Conservation (phyloP, 2,797 vertebrate species). For the Gephyroberyx darwinii region DNA sequence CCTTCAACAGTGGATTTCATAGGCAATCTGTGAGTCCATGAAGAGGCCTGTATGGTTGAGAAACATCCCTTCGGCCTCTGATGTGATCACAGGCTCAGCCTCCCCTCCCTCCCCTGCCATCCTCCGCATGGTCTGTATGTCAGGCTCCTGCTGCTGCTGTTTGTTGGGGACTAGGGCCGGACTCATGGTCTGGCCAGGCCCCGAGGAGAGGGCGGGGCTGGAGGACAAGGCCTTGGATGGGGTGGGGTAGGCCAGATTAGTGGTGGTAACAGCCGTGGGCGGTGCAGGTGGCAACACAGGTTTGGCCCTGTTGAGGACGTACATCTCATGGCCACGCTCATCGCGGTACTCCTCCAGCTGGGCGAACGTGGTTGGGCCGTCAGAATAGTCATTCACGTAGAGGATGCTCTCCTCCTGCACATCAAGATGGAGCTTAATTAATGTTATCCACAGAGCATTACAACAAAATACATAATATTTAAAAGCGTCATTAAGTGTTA, state of each 20-base stretch:
- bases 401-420: slow-evolving; percentile 85
- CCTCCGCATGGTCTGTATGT: slow-evolving; percentile 78
- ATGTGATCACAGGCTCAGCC: slow-evolving; percentile 76
- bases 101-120: slow-evolving; percentile 83
- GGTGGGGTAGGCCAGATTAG: slow-evolving; percentile 62
- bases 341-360: slow-evolving; percentile 91
- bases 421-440: slow-evolving; percentile 20
- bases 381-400: slow-evolving; percentile 91
- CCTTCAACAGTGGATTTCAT: slow-evolving; percentile 90
- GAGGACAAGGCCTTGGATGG: slow-evolving; percentile 62
- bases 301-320: slow-evolving; percentile 89
- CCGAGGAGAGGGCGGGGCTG: slow-evolving; percentile 65
- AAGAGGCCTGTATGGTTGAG: slow-evolving; percentile 84
- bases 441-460: background rate
- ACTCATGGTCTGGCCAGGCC: slow-evolving; percentile 54
- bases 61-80: slow-evolving; percentile 83
- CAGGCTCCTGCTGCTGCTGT: slow-evolving; percentile 59
- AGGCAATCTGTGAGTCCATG: slow-evolving; percentile 87
- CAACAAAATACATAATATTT: background rate
- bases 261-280: slow-evolving; percentile 64
- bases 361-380: slow-evolving; percentile 90
- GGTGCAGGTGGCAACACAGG: slow-evolving; percentile 77
- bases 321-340: slow-evolving; percentile 90
- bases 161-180: slow-evolving; percentile 61
- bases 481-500: no score